Evolutionary conservation across 30 jellyfish, hydroid and myxozoan genomes (phyloP), one percentile per base, ranked within the genome.

Genomic region (Pelagia noctiluca): DNA sequence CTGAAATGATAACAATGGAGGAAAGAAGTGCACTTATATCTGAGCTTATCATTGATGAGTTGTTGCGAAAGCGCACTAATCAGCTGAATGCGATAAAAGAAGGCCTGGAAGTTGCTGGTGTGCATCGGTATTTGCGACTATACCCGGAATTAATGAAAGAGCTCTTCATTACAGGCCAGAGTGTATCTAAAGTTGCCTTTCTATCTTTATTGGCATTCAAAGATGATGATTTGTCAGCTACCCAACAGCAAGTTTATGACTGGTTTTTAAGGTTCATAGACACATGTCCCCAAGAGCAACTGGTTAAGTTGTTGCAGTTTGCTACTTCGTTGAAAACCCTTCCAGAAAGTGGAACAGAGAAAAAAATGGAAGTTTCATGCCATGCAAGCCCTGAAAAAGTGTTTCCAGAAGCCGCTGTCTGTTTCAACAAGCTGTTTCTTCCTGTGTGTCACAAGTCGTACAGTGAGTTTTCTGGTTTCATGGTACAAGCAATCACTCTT

Each of bases 361-460:
- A 50, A 65, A 65, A 65, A 32, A 65, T 65, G 29, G 78, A 28
- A 65, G 52, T 65, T 38, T 25, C 49, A 25, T 65, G 28, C 26
- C 78, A 65, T 65, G 52, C 52, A 5, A 32, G 53, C 28, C 53
- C 28, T 21, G 52, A 65, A 5, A 65, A 65, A 65, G 7, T 65
- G 0, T 65, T 25, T 65, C 78, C 78, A 16, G 53, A 65, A 32
- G 49, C 78, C 23, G 78, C 78, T 65, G 78, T 65, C 47, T 65
- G 78, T 65, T 65, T 65, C 35, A 50, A 1, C 28, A 50, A 65
- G 32, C 48, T 65, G 78, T 65, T 28, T 26, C 52, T 65, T 50
- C 78, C 78, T 21, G 35, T 65, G 2, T 65, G 78, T 22, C 78
- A 65, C 32, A 13, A 21, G 53, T 25, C 49, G n/a, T 65, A 32